A percentile compares a stretch with the other conserved stretches of the same genome.
phyloP scores from a whole-genome alignment of 2,797 vertebrate genomes.

The Anas capensis region DNA sequence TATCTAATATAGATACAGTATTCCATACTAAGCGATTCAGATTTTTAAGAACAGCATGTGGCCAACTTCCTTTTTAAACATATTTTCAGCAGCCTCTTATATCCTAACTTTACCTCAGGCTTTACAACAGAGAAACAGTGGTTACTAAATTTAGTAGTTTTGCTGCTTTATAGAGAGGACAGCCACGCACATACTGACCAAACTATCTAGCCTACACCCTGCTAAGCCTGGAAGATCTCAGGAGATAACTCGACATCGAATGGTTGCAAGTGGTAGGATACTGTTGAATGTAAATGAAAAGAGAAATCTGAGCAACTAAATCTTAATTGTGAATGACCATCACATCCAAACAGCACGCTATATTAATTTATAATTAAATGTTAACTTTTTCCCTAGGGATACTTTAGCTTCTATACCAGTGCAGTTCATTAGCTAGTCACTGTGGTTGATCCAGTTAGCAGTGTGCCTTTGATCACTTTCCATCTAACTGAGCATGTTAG shows the following conservation, averaged over 20 bases:
- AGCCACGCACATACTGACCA: not conserved
- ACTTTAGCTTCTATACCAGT: slow-evolving; percentile 22
- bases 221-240: not conserved
- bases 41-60: not conserved
- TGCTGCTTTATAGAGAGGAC: not conserved
- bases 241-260: not conserved
- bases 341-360: not conserved
- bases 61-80: not conserved
- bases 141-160: not conserved
- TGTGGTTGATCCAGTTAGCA: slow-evolving; percentile 47
- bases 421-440: slow-evolving; percentile 50
- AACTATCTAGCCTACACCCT: not conserved
- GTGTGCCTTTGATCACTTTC: slow-evolving; percentile 47
- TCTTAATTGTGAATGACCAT: slow-evolving; percentile 37
- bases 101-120: not conserved
- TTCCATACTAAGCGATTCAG: not conserved
- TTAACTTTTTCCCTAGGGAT: slow-evolving; percentile 18
- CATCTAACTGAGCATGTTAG: slow-evolving; percentile 9
- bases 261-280: not conserved
- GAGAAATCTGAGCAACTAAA: slow-evolving; percentile 23
- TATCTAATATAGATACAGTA: not conserved
- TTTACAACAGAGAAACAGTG: not conserved
- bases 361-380: slow-evolving; percentile 62
- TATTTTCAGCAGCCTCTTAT: not conserved
- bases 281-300: slow-evolving; percentile 18